A percentile compares a stretch with the other conserved stretches of the same genome.
phyloP scores from a whole-genome alignment of 2,113 vertebrate species.

The Lipotes vexillifer region DNA sequence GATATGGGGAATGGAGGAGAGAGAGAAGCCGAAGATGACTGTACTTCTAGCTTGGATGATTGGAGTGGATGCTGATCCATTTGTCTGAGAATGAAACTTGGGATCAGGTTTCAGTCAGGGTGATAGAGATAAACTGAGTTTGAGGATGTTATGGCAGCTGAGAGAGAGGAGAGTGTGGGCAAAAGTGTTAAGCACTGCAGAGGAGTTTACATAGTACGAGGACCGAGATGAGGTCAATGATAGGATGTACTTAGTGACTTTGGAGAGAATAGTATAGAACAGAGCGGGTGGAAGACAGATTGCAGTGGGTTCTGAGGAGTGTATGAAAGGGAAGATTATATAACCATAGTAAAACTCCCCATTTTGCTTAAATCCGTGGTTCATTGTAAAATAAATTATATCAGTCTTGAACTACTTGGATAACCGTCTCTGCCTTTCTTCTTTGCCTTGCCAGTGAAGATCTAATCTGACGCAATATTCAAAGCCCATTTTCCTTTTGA shows the following conservation, averaged over 20 bases:
- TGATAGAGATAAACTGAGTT: constrained; percentile 6
- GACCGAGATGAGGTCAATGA: not conserved
- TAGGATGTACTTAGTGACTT: not conserved
- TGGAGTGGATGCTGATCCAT: not conserved
- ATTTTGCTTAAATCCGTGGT: not conserved
- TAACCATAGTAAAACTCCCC: not conserved
- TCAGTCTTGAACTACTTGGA: constrained; percentile 23
- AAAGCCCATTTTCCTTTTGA: constrained; percentile 31
- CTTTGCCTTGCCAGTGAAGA: not conserved
- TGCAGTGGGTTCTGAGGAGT: not conserved
- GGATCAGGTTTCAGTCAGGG: not conserved
- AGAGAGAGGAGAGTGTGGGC: not conserved
- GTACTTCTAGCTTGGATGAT: not conserved
- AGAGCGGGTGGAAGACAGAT: not conserved
- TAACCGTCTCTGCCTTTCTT: not conserved
- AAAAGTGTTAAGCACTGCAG: not conserved
- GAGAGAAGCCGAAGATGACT: not conserved
- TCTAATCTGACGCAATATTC: constrained; percentile 9
- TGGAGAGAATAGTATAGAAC: not conserved
- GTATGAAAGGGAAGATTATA: not conserved
- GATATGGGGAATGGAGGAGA: not conserved
- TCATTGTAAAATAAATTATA: constrained; percentile 11
- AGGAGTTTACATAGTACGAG: not conserved
- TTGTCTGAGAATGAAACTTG: not conserved
- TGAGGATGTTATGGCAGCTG: not conserved